A percentile compares a stretch with the other conserved stretches of the same genome.
Conservation (phyloP, 1,140 invertebrate species). For the Pseudomyrmex pallidus region DNA sequence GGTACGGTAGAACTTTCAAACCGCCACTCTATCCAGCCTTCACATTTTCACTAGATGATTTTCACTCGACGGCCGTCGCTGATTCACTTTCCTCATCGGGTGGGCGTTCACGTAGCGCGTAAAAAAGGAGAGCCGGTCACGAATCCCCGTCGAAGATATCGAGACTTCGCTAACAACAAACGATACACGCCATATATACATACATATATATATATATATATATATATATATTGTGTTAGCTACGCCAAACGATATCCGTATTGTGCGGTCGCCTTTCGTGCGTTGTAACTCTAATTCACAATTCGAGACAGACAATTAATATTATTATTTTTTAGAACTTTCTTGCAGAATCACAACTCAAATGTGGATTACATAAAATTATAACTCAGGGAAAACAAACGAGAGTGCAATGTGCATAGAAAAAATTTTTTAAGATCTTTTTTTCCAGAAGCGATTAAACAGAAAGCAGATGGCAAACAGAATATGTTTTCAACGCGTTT, state of each 20-base stretch:
- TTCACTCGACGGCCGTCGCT: conserved; percentile 63
- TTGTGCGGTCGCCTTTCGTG: too few species aligned
- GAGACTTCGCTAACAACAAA: background rate
- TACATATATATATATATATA: background rate
- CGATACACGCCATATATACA: background rate
- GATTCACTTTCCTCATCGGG: conserved; percentile 71
- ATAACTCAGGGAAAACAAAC: too few species aligned
- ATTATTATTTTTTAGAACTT: too few species aligned
- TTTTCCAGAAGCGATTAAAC: background rate
- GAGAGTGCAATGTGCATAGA: too few species aligned
- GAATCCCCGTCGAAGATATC: conserved; percentile 33
- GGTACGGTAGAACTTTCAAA: conserved; percentile 72
- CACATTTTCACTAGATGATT: conserved; percentile 69
- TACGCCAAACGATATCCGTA: background rate
- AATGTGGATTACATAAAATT: too few species aligned
- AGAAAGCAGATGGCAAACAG: conserved; percentile 15
- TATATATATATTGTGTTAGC: background rate
- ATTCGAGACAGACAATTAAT: too few species aligned
- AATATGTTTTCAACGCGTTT: background rate
- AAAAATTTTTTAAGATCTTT: too few species aligned
- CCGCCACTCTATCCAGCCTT: conserved; percentile 67
- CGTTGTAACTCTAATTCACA: too few species aligned
- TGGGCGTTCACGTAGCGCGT: conserved; percentile 61
- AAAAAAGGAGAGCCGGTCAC: conserved; percentile 53
- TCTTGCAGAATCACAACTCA: too few species aligned